Conservation (phyloP, 2,797 vertebrate genomes). For the Rallus crepitans region DNA sequence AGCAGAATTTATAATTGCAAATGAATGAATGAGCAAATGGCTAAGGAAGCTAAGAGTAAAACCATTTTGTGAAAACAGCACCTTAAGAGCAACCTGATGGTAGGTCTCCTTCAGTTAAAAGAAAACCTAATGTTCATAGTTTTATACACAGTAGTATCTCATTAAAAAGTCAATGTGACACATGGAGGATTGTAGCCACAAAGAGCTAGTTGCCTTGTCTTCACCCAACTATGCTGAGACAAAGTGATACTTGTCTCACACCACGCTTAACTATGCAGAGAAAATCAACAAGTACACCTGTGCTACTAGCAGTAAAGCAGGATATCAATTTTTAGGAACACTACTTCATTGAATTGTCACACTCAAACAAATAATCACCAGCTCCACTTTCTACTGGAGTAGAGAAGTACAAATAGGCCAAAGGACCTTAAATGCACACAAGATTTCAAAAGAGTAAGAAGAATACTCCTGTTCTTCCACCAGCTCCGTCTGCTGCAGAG, state of each 20-base stretch:
- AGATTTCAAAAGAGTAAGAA: neutral
- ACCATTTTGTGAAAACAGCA: neutral
- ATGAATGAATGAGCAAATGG: neutral
- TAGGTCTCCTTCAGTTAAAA: neutral
- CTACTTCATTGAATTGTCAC: neutral
- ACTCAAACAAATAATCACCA: neutral
- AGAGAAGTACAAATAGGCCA: neutral
- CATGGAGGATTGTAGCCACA: rapidly evolving
- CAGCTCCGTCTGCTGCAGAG: neutral
- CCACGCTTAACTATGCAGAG: neutral
- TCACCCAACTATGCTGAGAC: neutral
- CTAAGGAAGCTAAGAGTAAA: neutral
- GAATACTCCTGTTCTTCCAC: neutral
- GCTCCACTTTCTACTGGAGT: neutral
- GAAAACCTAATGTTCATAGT: neutral
- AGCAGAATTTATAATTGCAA: neutral
- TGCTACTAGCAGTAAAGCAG: neutral
- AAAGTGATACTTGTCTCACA: rapidly evolving
- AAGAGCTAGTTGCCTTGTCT: neutral
- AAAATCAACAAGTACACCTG: neutral
- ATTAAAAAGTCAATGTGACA: neutral
- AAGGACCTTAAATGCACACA: neutral
- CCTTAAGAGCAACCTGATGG: neutral
- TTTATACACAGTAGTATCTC: neutral
- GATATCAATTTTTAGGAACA: neutral